These are phyloP conservation scores for Cordilura impudica DNA, from an alignment of 2,888 invertebrate species.

Conservation along the genomic window DNA sequence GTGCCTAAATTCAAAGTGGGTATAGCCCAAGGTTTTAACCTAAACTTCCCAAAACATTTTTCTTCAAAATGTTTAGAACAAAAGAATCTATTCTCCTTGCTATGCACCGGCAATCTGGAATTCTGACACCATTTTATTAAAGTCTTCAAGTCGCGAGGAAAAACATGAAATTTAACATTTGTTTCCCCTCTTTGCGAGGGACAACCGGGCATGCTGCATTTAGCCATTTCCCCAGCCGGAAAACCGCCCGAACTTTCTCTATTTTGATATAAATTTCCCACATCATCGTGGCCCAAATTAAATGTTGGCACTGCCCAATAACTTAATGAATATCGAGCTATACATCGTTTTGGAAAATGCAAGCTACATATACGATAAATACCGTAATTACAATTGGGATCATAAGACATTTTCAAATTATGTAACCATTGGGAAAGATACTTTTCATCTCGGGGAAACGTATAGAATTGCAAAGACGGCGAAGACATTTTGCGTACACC, in stretches of 20 bases:
- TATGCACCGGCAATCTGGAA: constrained; percentile 72
- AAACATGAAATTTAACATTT: constrained; percentile 74
- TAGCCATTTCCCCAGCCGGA: constrained; percentile 72
- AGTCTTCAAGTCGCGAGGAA: constrained; percentile 72
- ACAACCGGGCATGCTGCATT: constrained; percentile 75
- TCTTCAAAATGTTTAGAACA: constrained; percentile 74
- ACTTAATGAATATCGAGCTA: constrained; percentile 73
- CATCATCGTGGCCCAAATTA: constrained; percentile 73
- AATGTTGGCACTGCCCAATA: constrained; percentile 75
- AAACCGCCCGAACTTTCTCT: constrained; percentile 73
- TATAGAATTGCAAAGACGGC: constrained; percentile 73
- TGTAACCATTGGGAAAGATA: constrained; percentile 74
- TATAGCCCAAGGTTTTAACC: constrained; percentile 74
- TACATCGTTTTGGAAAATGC: constrained; percentile 74
- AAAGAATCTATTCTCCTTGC: constrained; percentile 73
- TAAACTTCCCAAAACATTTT: constrained; percentile 73
- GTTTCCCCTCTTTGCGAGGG: constrained; percentile 72
- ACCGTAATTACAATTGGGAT: constrained; percentile 67
- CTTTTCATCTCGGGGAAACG: constrained; percentile 73
- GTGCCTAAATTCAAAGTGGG: constrained; percentile 73
- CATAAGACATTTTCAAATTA: constrained; percentile 73
- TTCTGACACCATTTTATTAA: constrained; percentile 75
- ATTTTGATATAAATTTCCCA: constrained; percentile 74
- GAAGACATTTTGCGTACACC: constrained; percentile 72
- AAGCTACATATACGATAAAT: constrained; percentile 73